Evolutionary conservation across 1,140 invertebrate genomes (phyloP).

Genomic region (Nasonia longicornis): DNA sequence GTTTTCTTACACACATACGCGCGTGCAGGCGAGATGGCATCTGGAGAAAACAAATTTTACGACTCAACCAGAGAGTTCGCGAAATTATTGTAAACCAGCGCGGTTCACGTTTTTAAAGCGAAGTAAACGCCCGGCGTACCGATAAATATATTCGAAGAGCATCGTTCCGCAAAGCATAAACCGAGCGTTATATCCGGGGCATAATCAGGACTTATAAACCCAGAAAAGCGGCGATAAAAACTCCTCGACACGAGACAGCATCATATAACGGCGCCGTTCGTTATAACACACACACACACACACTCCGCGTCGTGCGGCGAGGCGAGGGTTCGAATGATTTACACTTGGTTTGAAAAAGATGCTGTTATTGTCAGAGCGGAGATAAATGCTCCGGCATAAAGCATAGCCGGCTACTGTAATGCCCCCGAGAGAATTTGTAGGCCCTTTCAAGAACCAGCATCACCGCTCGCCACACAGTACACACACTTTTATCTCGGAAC

Average conservation of each 20-base stretch:
- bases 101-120: neutral
- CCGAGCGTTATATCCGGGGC: too few species aligned
- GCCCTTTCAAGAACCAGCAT: constrained; percentile 40
- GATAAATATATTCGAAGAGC: too few species aligned
- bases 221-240: constrained; percentile 23
- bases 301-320: neutral
- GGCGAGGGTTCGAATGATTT: constrained; percentile 39
- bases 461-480: neutral
- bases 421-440: constrained; percentile 44
- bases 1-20: neutral
- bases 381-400: constrained; percentile 43
- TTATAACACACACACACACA: neutral
- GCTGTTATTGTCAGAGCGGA: constrained; percentile 47
- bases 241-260: neutral
- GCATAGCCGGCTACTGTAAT: constrained; percentile 38
- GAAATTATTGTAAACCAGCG: neutral
- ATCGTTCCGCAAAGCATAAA: too few species aligned
- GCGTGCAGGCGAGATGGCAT: neutral
- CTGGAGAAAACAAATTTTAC: neutral
- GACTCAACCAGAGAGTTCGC: neutral
- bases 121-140: too few species aligned
- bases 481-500: constrained; percentile 38
- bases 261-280: constrained; percentile 16
- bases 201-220: constrained; percentile 11
- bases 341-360: constrained; percentile 44